Evolutionary conservation across 2,888 invertebrate genomes (phyloP).

Genomic region (Pyralis farinalis): DNA sequence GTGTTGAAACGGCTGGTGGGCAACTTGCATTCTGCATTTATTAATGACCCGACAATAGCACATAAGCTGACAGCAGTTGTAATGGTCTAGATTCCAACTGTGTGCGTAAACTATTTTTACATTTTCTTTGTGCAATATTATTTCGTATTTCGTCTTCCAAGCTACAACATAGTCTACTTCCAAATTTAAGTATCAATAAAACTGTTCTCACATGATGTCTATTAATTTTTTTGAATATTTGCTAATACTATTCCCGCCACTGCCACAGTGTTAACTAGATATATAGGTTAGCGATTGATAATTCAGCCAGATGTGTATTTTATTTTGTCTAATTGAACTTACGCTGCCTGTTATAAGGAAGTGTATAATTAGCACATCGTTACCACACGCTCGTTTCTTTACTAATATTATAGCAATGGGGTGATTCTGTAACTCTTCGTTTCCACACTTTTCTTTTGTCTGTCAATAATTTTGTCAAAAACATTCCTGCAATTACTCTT

Average conservation of each 20-base stretch:
- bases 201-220: neutral
- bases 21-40: neutral
- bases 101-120: slow-evolving; percentile 13
- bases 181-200: neutral
- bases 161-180: slow-evolving; percentile 8
- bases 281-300: slow-evolving; percentile 41
- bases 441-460: slow-evolving; percentile 2
- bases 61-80: slow-evolving; percentile 10
- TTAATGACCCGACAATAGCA: neutral
- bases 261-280: slow-evolving; percentile 47
- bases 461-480: slow-evolving; percentile 5
- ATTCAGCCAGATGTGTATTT: slow-evolving; percentile 13
- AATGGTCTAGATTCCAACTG: slow-evolving; percentile 7
- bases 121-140: slow-evolving; percentile 25
- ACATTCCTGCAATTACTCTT: slow-evolving; percentile 17
- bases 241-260: slow-evolving; percentile 37
- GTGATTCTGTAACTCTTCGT: too few relatives aligned
- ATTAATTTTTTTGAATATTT: neutral
- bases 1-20: neutral
- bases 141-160: slow-evolving; percentile 40
- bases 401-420: neutral
- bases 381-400: neutral
- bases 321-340: slow-evolving; percentile 11
- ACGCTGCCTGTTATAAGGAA: neutral
- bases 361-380: neutral